These are phyloP conservation scores for Salticus scenicus DNA, from an alignment of 2,888 invertebrate species.

Conservation along the genomic window DNA sequence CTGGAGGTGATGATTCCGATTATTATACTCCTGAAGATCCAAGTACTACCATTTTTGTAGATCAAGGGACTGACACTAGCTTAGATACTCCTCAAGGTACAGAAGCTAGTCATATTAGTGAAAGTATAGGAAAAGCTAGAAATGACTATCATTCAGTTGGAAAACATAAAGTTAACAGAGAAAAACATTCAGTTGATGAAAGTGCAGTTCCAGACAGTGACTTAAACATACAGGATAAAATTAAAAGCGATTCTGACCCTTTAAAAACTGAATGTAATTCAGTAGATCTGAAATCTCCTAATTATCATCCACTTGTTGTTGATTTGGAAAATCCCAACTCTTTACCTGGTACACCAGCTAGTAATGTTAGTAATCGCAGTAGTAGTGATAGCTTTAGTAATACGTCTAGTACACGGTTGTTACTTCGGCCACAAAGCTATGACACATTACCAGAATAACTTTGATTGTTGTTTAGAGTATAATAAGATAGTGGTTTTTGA, in stretches of 20 bases:
- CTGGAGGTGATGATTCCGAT: constrained; percentile 72
- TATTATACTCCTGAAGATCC: constrained; percentile 73
- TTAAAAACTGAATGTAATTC: constrained; percentile 19
- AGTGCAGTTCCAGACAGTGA: not conserved
- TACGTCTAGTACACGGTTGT: constrained; percentile 85
- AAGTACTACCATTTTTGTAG: constrained; percentile 71
- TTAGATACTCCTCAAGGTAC: constrained; percentile 61
- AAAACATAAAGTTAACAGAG: constrained; percentile 49
- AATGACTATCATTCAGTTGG: constrained; percentile 17
- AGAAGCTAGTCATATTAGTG: constrained; percentile 27
- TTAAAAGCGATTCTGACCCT: constrained; percentile 33
- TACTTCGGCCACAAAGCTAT: constrained; percentile 78
- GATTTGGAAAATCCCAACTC: constrained; percentile 55
- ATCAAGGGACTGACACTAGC: constrained; percentile 70
- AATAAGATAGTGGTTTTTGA: no score
- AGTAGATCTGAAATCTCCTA: constrained; percentile 28
- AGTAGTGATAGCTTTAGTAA: constrained; percentile 89
- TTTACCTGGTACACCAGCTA: constrained; percentile 69
- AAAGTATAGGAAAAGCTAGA: constrained; percentile 20
- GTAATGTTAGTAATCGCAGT: constrained; percentile 80
- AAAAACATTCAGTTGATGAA: constrained; percentile 32
- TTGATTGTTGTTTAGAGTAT: not conserved
- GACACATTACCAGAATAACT: constrained; percentile 63
- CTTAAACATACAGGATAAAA: constrained; percentile 18
- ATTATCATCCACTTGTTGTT: constrained; percentile 38